A percentile compares a stretch with the other conserved stretches of the same genome.
Evolutionary conservation across 2,113 vertebrate genomes (phyloP).

Genomic region (Hypanus sabinus): DNA sequence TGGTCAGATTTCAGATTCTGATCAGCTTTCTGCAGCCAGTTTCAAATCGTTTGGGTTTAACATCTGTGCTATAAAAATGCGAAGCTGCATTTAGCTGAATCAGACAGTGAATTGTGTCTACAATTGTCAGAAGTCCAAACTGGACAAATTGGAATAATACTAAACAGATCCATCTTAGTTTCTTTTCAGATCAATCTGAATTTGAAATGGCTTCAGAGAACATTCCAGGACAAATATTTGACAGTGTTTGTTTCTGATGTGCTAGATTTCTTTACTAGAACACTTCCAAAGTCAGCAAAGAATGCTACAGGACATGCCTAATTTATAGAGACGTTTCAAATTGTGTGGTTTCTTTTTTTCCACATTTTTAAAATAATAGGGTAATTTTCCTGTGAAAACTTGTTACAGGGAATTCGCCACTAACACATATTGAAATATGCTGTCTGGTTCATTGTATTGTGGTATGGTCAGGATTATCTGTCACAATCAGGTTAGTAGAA

Average conservation of each 20-base stretch:
- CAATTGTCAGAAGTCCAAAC: conserved; percentile 24
- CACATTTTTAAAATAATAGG: not conserved
- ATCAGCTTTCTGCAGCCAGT: conserved; percentile 11
- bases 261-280: conserved; percentile 25
- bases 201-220: conserved; percentile 35
- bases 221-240: conserved; percentile 35
- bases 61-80: conserved; percentile 16
- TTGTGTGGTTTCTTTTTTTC: conserved; percentile 1
- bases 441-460: not conserved
- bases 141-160: conserved; percentile 35
- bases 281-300: conserved; percentile 32
- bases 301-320: conserved; percentile 25
- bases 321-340: conserved; percentile 32
- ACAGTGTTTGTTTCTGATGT: conserved; percentile 32
- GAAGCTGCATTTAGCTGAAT: conserved; percentile 9
- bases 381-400: conserved; percentile 17
- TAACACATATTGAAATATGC: not conserved
- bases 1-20: not conserved
- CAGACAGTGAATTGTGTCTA: conserved; percentile 12
- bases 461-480: not conserved
- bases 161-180: conserved; percentile 12
- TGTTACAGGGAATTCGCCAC: not conserved
- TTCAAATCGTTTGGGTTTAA: not conserved
- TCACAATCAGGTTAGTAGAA: not conserved
- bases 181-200: conserved; percentile 28